phyloP scores from a whole-genome alignment of 2,113 vertebrate genomes.

The Rhombomys opimus region DNA sequence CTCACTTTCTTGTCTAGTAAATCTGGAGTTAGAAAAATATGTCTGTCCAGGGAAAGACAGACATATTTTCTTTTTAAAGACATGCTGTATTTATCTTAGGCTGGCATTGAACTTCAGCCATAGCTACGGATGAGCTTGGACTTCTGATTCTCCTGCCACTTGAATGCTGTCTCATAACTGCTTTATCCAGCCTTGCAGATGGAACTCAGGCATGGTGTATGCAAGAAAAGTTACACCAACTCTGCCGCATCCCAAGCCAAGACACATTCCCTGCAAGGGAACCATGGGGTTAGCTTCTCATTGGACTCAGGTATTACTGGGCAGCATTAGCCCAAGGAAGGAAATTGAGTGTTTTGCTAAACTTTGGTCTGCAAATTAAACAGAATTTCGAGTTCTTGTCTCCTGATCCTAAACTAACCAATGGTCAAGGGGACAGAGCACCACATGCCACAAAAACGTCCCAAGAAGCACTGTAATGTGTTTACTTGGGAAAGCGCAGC shows the following conservation, averaged over 20 bases:
- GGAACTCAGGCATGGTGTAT: neutral
- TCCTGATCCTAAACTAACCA: slow-evolving; percentile 73
- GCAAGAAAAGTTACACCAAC: neutral
- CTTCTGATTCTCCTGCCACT: neutral
- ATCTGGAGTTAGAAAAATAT: neutral
- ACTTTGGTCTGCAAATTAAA: slow-evolving; percentile 69
- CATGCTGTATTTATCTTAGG: too few relatives aligned
- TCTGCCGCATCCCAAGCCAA: neutral
- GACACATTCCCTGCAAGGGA: slow-evolving; percentile 20
- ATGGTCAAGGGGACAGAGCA: slow-evolving; percentile 66
- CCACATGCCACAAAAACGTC: slow-evolving; percentile 71
- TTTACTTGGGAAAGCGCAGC: slow-evolving; percentile 79
- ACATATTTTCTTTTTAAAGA: neutral
- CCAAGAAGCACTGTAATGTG: slow-evolving; percentile 74
- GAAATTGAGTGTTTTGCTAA: slow-evolving; percentile 70
- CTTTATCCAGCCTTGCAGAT: neutral
- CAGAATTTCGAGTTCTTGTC: slow-evolving; percentile 54
- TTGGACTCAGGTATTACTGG: slow-evolving; percentile 41
- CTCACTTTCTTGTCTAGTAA: neutral
- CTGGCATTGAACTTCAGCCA: neutral
- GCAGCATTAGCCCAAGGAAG: slow-evolving; percentile 58
- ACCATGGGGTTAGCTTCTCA: slow-evolving; percentile 8
- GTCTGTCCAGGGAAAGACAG: neutral
- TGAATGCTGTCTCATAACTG: neutral
- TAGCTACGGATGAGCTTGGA: neutral